Evolutionary conservation across 2,888 invertebrate genomes (phyloP), one percentile per base, ranked within the genome.

Genomic region (Phlogophora meticulosa): DNA sequence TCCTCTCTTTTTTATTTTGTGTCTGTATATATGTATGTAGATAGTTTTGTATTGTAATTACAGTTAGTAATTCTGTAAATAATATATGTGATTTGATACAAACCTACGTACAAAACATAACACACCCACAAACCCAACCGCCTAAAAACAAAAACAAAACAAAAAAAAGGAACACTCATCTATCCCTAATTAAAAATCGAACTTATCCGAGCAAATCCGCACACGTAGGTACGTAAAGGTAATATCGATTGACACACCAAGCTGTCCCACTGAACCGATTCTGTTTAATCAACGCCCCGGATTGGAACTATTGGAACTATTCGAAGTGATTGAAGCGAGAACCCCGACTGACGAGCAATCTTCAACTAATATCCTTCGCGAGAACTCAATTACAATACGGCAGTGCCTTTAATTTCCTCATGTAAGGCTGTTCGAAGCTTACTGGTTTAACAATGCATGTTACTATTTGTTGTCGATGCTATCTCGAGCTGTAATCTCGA

Each of bases 291-390:
- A 93, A 93, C 92, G 89, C 85, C 87, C 80, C 85, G 86, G 84
- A 90, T 90, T 90, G 91, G 89, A 90, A 89, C 92, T 89, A 91
- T 93, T 92, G 87, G 88, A 91, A 90, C 90, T 90, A 90, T 92
- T 88, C 85, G 88, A 87, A 88, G 91, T 90, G 91, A 93, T 92
- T 90, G 91, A 87, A 91, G 85, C 90, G 92, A 90, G 89, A 91
- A 93, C 91, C 87, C 87, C 87, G 87, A 88, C 90, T 94, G 93
- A 93, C 93, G 93, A 95, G 93, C 94, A 95, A 95, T 95, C 94
- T 95, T 94, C 92, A 80, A 89, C 91, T 94, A 95, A 95, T 95
- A 95, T 94, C 95, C 95, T 93, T 90, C 87, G 85, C 88, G 87
- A 87, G 89, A 95, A 95, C 94, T 93, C 92, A 90, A 95, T 95